Evolutionary conservation across 2,888 invertebrate species (phyloP), one percentile per base, ranked within the genome.

Genomic region (Tachina fera): DNA sequence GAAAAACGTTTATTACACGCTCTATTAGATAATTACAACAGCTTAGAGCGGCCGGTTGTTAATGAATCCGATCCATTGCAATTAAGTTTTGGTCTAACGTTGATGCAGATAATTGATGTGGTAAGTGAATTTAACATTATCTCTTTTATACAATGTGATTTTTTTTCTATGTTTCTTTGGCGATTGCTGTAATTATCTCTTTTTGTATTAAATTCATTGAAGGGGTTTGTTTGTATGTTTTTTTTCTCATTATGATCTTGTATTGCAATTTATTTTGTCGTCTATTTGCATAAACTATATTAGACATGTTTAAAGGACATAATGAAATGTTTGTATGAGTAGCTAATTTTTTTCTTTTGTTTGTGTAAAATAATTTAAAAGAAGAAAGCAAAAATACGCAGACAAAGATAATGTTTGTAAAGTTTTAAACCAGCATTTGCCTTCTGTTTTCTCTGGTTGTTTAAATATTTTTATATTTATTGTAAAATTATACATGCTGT

Each of bases 31-130:
- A 95, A 96, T 93, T 98, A 98, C 95, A 98, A 98, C 94, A 97
- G 97, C 92, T 95, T 98, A 94, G 98, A 98, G 95, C 95, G 98
- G 92, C 97, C 97, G 90, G 98, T 98, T 93, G 97, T 97, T 93
- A 98, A 98, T 95, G 98, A 98, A 95, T 97, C 97, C 94, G 98
- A 98, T 94, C 97, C 98, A 93, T 95, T 98, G 93, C 96, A 96
- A 94, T 95, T 98, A 93, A 97, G 97, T 94, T 98, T 98, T 94
- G 98, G 98, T 93, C 96, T 98, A 93, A 98, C 98, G 92, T 95
- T 98, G 93, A 98, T 97, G 97, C 98, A 98, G 95, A 98, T 98
- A 94, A 98, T 98, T 93, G 98, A 98, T 95, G 98, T 98, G 96
- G 98, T 98, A 94, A 95, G 96, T 88, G 22, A 19, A 61, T 80